Evolutionary conservation across 2,888 invertebrate genomes (phyloP).

Genomic region (Nebria brevicollis): DNA sequence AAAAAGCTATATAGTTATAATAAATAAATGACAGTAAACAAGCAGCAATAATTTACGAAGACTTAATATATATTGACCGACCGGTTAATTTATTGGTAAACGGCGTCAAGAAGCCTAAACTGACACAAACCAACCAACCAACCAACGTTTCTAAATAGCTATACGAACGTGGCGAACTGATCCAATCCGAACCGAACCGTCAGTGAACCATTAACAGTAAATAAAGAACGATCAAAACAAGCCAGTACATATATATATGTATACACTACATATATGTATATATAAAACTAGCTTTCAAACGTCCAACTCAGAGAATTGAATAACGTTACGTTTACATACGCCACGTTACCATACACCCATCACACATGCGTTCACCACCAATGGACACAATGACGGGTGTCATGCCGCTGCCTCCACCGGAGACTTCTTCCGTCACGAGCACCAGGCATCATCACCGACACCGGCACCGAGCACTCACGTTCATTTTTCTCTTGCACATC

Average conservation of each 20-base stretch:
- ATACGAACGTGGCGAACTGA: slow-evolving; percentile 17
- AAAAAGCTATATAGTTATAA: slow-evolving; percentile 20
- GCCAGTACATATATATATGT: neutral
- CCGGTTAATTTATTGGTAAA: slow-evolving; percentile 3
- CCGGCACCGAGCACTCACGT: slow-evolving; percentile 61
- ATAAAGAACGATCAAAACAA: neutral
- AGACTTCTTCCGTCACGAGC: slow-evolving; percentile 61
- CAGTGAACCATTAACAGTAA: slow-evolving; percentile 5
- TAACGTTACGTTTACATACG: slow-evolving; percentile 7
- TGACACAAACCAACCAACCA: neutral
- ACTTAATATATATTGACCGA: slow-evolving; percentile 29
- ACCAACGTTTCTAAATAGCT: neutral
- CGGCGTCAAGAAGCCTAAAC: neutral
- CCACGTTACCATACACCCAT: slow-evolving; percentile 38
- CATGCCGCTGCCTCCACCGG: slow-evolving; percentile 53
- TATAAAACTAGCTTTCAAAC: neutral
- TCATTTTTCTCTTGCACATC: slow-evolving; percentile 63
- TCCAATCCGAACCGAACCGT: neutral
- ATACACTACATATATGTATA: too few relatives aligned
- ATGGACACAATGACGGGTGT: slow-evolving; percentile 31
- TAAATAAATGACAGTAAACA: slow-evolving; percentile 38
- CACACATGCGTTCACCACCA: slow-evolving; percentile 41
- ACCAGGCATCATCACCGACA: slow-evolving; percentile 61
- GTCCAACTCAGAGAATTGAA: neutral
- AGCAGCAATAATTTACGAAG: slow-evolving; percentile 40